Evolutionary conservation across 2,113 vertebrate species (phyloP), one percentile per base, ranked within the genome.

Genomic region (Paraplagusia blochii): DNA sequence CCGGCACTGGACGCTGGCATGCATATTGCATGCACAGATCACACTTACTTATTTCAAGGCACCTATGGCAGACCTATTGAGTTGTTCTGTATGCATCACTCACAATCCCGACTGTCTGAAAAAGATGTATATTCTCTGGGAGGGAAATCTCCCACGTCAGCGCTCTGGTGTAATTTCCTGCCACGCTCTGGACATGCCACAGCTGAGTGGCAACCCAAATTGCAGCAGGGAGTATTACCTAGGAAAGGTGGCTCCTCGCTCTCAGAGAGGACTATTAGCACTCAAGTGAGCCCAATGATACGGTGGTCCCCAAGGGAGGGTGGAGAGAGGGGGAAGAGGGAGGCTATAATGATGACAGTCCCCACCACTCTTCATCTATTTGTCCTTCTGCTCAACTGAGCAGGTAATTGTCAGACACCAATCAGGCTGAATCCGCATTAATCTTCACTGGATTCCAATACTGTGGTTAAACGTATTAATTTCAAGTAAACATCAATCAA

Each of bases 231-330:
- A 77, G 77, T 63, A 75, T 85, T 87, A 86, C 76, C 69, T 80
- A 71, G 9, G 16, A 79, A 75, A 82, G 81, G 80, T 83, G 74
- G 62, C 79, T 68, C 34, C 78, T 58, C 54, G 78, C 53, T 84
- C 74, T 70, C 53, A 77, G 73, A 82, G 79, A 81, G 72, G 65
- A 72, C 82, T 76, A 82, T 88, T 90, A 88, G 82, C 60, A 52
- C 52, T 65, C 79, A 58, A 88, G 66, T 76, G 72, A 80, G 72
- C 77, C 79, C 75, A 82, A 82, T 84, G 77, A 85, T 83, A 61
- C 14, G 42, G 14, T 17, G 9, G 40, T 43, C 83, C 75, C 80
- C 52, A 18, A 78, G 78, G 78, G 80, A 66, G 52, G 72, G 72
- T 69, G 65, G 80, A 76, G 78, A 80, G 67, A 63, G 53, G 53